phyloP scores from a whole-genome alignment of 92 coral and sea anemone genomes.

The Parazoanthus swiftii region DNA sequence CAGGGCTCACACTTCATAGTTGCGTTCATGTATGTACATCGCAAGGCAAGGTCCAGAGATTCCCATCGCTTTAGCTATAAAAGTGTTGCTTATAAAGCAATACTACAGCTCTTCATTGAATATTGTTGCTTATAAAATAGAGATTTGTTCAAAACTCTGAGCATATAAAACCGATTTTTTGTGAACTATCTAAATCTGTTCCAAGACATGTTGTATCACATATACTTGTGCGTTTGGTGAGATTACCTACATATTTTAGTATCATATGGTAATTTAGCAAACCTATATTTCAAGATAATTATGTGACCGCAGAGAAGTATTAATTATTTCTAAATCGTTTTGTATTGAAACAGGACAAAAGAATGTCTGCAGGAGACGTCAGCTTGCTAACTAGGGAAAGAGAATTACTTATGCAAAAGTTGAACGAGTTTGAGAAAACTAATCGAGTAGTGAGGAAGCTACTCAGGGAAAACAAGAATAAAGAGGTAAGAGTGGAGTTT shows the following conservation, averaged over 20 bases:
- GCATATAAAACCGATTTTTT: no score
- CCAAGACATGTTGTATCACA: no score
- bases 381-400: conserved; percentile 78
- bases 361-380: conserved; percentile 91
- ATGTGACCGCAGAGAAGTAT: background rate
- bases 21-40: no score
- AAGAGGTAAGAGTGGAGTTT: conserved; percentile 64
- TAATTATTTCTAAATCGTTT: background rate
- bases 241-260: background rate
- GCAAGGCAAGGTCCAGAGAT: no score
- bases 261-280: no score
- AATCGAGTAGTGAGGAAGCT: conserved; percentile 80
- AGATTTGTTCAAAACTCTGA: no score
- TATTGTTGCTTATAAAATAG: no score
- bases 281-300: background rate
- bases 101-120: no score
- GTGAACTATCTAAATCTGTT: no score
- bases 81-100: no score
- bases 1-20: no score
- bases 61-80: no score
- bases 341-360: conserved; percentile 68
- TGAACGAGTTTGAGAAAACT: conserved; percentile 94
- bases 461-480: conserved; percentile 78
- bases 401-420: conserved; percentile 81
- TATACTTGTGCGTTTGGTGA: background rate